These are phyloP conservation scores for Lithophane ornitopus DNA, from an alignment of 2,888 invertebrate genomes.

Conservation along the genomic window DNA sequence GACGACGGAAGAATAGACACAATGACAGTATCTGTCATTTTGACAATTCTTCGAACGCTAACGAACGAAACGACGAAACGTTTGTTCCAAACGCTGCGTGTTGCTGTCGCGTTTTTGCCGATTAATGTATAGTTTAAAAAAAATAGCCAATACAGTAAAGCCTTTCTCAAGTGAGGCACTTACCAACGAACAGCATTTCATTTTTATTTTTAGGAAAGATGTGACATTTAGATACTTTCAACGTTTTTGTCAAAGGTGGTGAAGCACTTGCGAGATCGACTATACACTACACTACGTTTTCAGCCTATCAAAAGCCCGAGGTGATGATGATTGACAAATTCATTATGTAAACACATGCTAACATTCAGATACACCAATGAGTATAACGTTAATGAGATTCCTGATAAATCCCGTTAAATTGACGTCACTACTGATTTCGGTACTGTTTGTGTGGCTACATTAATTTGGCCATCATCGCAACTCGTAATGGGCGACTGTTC, in stretches of 20 bases:
- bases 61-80: no score
- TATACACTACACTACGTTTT: not conserved
- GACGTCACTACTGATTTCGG: conserved; percentile 69
- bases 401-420: conserved; percentile 71
- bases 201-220: not conserved
- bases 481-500: conserved; percentile 48
- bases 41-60: no score
- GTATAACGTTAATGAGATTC: conserved; percentile 71
- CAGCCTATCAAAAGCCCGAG: not conserved
- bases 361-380: conserved; percentile 38
- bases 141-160: not conserved
- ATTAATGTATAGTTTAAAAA: no score
- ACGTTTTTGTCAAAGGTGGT: not conserved
- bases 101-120: no score
- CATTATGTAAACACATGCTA: conserved; percentile 45
- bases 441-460: conserved; percentile 51
- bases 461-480: conserved; percentile 53
- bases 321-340: conserved; percentile 29
- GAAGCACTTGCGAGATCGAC: not conserved
- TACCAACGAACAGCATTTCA: not conserved
- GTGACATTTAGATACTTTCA: not conserved
- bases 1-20: no score
- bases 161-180: not conserved
- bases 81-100: no score
- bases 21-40: no score